Base-by-base conservation (phyloP, 2,888 invertebrate genomes). In the Strigamia maritima region DNA sequence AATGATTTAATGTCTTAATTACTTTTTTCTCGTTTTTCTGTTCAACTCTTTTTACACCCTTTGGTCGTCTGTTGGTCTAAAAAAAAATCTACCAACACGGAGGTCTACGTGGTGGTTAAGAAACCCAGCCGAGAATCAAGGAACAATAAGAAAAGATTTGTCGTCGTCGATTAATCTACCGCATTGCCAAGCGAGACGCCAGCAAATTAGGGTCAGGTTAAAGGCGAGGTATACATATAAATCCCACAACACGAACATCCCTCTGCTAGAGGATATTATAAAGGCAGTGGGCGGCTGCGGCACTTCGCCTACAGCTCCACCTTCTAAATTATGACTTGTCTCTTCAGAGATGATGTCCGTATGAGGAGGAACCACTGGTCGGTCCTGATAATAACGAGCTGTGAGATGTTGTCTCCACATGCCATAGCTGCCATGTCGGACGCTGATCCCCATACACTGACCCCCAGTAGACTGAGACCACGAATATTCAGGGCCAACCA, bases 201-300 rank as follows among this genome's bases (percentile, higher is more conserved):
- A 77, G 77, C 77, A 77, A 77, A 77, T 77, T 77, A 77, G 77
- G 77, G 77, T 77, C 77, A 77, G 77, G 77, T 77, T 77, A 77
- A 77, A 54, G 77, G 40, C 28, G 77, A 28, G 70, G 14, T 70
- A n/a, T 75, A 75, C 35, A 70, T 35, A 75, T 75, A 75, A 75
- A 75, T 75, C 76, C 40, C 75, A 40, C 26, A 75, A 19, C 31
- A 38, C 22, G 35, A 19, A 22, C 40, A 35, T 75, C 76, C 40
- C 76, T 75, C 76, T 70, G 70, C 70, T n/a, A 2, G 70, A 22
- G 16, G 40, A 40, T 75, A 75, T 75, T 75, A 75, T 35, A 35
- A n/a, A 40, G 35, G 76, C 31, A 75, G 76, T 75, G 76, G 76
- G 76, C 76, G 40, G 76, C 35, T 8, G 16, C 76, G 38, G 40